Evolutionary conservation across 1,140 invertebrate genomes (phyloP).

Genomic region (Aporrectodea caliginosa): DNA sequence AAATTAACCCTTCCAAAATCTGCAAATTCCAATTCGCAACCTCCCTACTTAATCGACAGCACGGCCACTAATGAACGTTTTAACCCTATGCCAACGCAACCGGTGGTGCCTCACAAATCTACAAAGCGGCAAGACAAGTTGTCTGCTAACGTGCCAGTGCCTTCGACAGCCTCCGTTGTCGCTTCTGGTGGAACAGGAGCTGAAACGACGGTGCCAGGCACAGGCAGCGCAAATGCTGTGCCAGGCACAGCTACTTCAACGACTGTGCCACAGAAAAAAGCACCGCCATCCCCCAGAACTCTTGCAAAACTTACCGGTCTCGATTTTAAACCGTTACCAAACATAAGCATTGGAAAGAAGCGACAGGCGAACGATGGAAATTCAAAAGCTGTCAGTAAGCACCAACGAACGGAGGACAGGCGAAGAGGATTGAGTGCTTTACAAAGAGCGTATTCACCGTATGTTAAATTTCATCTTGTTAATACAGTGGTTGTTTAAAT

Average conservation of each 20-base stretch:
- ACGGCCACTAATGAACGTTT: neutral
- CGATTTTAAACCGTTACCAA: neutral
- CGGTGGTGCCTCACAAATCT: neutral
- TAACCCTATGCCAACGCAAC: neutral
- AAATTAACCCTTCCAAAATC: neutral
- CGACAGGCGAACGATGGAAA: neutral
- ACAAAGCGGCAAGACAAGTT: too few relatives aligned
- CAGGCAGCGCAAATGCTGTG: neutral
- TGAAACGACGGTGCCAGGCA: neutral
- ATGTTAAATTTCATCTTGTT: neutral
- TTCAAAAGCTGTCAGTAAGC: neutral
- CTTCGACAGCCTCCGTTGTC: neutral
- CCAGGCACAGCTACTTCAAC: too few relatives aligned
- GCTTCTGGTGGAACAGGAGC: neutral
- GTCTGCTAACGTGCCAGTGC: neutral
- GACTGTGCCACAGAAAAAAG: neutral
- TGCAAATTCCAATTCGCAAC: neutral
- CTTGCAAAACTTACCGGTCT: neutral
- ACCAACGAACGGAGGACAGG: neutral
- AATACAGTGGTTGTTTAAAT: neutral
- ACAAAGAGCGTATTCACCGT: neutral
- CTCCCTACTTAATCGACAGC: neutral
- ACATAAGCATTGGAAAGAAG: neutral
- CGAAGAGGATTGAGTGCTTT: neutral
- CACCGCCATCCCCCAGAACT: neutral